phyloP scores from a whole-genome alignment of 2,113 vertebrate species.

The Cyphomyrus discorhynchus region DNA sequence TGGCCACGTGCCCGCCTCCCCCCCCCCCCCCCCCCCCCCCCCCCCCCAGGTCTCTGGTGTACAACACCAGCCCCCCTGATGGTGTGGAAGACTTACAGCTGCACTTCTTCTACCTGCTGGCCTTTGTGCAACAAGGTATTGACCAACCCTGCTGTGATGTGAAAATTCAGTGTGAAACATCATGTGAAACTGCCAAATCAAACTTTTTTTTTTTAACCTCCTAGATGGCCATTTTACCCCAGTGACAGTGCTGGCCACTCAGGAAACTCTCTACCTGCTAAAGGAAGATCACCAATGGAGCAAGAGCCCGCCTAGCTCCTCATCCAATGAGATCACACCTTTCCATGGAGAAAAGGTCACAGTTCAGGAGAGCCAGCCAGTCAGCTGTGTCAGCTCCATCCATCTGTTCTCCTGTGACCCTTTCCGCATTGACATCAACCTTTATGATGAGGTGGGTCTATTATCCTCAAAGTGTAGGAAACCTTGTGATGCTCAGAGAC shows the following conservation, averaged over 20 bases:
- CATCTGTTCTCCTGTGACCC: slow-evolving; percentile 67
- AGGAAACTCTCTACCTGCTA: slow-evolving; percentile 61
- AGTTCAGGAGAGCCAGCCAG: slow-evolving; percentile 54
- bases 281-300: slow-evolving; percentile 65
- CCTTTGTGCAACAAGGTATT: slow-evolving; percentile 70
- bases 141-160: background rate
- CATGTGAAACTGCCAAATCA: background rate
- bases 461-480: background rate
- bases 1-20: no score
- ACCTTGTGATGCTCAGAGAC: background rate
- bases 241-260: slow-evolving; percentile 56
- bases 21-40: no score
- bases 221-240: slow-evolving; percentile 51
- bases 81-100: slow-evolving; percentile 55
- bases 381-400: slow-evolving; percentile 69
- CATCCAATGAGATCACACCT: slow-evolving; percentile 16
- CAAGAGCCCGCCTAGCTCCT: slow-evolving; percentile 30
- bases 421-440: slow-evolving; percentile 68
- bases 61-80: slow-evolving; percentile 47
- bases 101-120: slow-evolving; percentile 74
- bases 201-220: background rate
- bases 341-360: slow-evolving; percentile 36
- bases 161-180: background rate
- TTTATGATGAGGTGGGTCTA: slow-evolving; percentile 83
- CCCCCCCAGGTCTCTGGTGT: slow-evolving; percentile 54